Evolutionary conservation across 2,888 invertebrate species (phyloP).

Genomic region (Watsonalla cultraria): DNA sequence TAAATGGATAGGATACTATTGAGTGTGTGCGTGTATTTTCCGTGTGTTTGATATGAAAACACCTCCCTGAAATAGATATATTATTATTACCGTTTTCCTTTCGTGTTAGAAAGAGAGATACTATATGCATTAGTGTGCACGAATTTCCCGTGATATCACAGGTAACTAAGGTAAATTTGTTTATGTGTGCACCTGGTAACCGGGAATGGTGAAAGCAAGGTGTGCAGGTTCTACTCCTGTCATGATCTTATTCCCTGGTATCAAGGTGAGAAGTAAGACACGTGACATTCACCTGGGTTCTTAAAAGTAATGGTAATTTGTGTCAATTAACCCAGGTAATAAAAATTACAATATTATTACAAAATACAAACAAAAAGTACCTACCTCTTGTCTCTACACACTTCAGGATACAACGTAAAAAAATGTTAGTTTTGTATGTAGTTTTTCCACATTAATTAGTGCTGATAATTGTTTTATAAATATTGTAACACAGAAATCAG

Average conservation of each 20-base stretch:
- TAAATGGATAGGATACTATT: background rate
- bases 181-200: slow-evolving; percentile 45
- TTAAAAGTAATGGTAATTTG: background rate
- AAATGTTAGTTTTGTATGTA: too few relatives aligned
- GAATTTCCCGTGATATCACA: background rate
- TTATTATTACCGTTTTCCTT: background rate
- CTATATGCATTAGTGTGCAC: background rate
- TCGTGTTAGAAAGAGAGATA: background rate
- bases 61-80: background rate
- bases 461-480: too few relatives aligned
- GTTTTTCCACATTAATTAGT: too few relatives aligned
- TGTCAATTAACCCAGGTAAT: too few relatives aligned
- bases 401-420: too few relatives aligned
- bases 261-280: slow-evolving; percentile 67
- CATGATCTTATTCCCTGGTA: slow-evolving; percentile 53
- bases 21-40: background rate
- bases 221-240: slow-evolving; percentile 31
- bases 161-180: slow-evolving; percentile 4
- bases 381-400: too few relatives aligned
- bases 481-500: too few relatives aligned
- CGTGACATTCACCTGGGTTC: slow-evolving; percentile 33
- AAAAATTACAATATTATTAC: too few relatives aligned
- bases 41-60: background rate
- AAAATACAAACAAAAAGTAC: too few relatives aligned
- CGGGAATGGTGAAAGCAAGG: slow-evolving; percentile 34